Percentiles rank a stretch among this genome's conserved stretches.
phyloP scores from a whole-genome alignment of 2,888 invertebrate species.

The Phaedon cochleariae region DNA sequence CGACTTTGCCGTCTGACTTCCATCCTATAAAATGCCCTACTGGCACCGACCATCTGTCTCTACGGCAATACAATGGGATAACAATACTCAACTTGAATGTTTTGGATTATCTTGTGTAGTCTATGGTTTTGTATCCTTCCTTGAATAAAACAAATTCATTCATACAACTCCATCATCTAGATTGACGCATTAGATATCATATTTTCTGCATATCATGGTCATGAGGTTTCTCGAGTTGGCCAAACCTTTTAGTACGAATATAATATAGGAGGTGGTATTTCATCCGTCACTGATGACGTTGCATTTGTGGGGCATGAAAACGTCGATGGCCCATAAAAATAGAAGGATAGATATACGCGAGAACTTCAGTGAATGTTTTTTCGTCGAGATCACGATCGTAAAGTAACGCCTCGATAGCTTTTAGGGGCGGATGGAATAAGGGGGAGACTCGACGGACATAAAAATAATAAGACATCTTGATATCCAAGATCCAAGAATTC shows the following conservation, averaged over 20 bases:
- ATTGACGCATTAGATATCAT: too few relatives aligned
- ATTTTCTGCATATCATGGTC: too few relatives aligned
- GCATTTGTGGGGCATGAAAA: slow-evolving; percentile 24
- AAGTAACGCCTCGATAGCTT: not conserved
- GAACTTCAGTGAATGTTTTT: slow-evolving; percentile 5
- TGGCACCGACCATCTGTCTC: too few relatives aligned
- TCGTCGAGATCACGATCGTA: not conserved
- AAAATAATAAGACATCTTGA: not conserved
- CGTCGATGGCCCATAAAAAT: slow-evolving; percentile 33
- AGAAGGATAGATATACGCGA: slow-evolving; percentile 7
- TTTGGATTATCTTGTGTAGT: too few relatives aligned
- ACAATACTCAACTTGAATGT: too few relatives aligned
- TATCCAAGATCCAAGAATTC: not conserved
- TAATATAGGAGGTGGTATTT: slow-evolving; percentile 6
- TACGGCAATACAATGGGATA: too few relatives aligned
- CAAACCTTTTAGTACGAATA: slow-evolving; percentile 5
- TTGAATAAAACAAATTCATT: too few relatives aligned
- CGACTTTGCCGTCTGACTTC: too few relatives aligned
- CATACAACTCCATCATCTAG: too few relatives aligned
- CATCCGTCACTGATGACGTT: slow-evolving; percentile 6
- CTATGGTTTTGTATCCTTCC: too few relatives aligned
- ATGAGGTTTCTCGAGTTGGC: too few relatives aligned
- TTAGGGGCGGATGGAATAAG: not conserved
- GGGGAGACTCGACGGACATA: not conserved
- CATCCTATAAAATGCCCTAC: too few relatives aligned